Conservation (phyloP, 2,888 invertebrate genomes). For the Spisula subtruncata region DNA sequence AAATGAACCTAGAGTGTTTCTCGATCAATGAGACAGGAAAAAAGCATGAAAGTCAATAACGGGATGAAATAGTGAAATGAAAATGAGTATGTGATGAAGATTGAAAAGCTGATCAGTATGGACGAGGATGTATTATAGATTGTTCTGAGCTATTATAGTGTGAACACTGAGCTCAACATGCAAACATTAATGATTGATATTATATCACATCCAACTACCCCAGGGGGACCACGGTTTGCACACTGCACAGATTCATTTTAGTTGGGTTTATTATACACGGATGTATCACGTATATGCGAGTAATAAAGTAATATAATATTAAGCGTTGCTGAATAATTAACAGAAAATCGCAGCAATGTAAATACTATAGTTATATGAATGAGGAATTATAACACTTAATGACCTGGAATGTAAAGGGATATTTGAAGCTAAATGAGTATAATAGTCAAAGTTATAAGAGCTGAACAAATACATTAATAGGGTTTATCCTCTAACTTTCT, state of each 20-base stretch:
- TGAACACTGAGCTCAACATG: background rate
- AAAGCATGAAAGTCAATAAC: background rate
- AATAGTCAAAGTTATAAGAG: no score
- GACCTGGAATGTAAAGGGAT: no score
- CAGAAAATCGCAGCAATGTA: no score
- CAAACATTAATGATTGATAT: background rate
- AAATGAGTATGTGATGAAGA: background rate
- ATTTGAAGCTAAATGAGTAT: no score
- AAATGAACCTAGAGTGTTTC: background rate
- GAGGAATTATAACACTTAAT: no score
- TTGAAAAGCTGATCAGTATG: background rate
- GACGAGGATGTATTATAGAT: background rate
- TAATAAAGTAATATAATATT: background rate
- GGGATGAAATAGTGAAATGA: background rate
- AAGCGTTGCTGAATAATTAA: background rate
- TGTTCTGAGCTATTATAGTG: background rate
- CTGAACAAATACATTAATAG: no score
- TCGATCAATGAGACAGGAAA: conserved; percentile 5
- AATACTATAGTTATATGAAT: no score
- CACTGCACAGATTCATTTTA: background rate
- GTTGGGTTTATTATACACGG: background rate
- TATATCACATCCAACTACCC: background rate
- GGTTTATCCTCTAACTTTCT: no score
- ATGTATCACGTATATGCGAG: background rate
- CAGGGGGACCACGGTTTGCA: background rate